Percentiles rank a stretch among this genome's conserved stretches.
These are phyloP conservation scores for Aphelocoma californica DNA, from an alignment of 2,797 vertebrate species.

Conservation along the genomic window DNA sequence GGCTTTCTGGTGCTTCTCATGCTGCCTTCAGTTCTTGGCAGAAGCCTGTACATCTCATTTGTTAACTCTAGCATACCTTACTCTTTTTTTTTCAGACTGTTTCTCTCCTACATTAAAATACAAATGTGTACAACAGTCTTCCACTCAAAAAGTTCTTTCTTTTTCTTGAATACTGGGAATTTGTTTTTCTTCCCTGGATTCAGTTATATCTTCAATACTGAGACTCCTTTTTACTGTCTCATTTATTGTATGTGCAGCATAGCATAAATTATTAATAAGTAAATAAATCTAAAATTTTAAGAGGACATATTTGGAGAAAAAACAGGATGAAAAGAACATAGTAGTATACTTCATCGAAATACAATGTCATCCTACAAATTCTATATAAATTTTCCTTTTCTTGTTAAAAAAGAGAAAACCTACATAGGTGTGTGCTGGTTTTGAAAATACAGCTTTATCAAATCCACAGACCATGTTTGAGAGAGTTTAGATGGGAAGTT, in stretches of 20 bases:
- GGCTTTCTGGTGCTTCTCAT: not conserved
- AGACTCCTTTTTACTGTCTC: not conserved
- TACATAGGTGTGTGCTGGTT: not conserved
- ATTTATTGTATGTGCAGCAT: not conserved
- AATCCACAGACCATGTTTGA: not conserved
- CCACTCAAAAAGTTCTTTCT: not conserved
- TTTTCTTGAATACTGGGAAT: not conserved
- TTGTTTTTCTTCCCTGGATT: not conserved
- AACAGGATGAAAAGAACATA: not conserved
- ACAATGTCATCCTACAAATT: not conserved
- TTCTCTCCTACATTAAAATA: not conserved
- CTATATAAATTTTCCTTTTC: not conserved
- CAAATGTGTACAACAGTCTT: not conserved
- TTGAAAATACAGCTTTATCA: not conserved
- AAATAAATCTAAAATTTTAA: not conserved
- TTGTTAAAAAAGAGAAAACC: not conserved
- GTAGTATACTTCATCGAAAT: not conserved
- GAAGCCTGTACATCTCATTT: not conserved
- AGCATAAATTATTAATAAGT: not conserved
- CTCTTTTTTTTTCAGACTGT: not conserved
- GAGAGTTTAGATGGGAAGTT: not conserved
- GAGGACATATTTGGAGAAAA: not conserved
- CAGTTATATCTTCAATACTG: not conserved
- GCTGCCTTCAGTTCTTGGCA: not conserved
- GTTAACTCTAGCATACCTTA: not conserved